phyloP scores from a whole-genome alignment of 2,113 vertebrate species.

The Paracanthobrama guichenoti region DNA sequence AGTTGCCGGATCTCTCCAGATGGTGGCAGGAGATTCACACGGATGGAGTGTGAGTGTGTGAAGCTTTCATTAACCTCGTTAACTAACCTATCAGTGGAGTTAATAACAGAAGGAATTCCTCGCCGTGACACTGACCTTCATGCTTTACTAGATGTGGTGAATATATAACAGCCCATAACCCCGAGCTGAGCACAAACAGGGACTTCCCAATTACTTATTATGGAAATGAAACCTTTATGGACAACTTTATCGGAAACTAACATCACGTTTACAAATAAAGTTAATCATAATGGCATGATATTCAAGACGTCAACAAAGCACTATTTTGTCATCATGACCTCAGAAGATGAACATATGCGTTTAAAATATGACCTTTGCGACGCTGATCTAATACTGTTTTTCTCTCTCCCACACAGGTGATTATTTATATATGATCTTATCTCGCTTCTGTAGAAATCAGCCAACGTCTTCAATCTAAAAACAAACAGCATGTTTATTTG shows the following conservation, averaged over 20 bases:
- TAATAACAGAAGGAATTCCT: background rate
- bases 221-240: background rate
- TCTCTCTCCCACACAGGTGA: background rate
- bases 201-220: background rate
- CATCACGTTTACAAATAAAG: background rate
- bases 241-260: background rate
- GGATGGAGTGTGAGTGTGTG: background rate
- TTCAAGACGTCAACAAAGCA: background rate
- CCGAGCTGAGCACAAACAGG: background rate
- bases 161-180: constrained; percentile 5
- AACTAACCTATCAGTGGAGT: background rate
- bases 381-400: background rate
- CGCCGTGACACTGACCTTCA: background rate
- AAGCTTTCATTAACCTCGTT: background rate
- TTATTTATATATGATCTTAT: background rate
- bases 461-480: no score
- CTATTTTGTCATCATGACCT: background rate
- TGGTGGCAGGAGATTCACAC: background rate
- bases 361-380: background rate
- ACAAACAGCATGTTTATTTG: no score
- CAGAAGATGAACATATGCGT: background rate
- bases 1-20: background rate
- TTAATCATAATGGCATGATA: background rate
- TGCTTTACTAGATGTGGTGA: background rate
- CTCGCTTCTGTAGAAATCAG: no score